Base-by-base conservation (phyloP, 2,888 invertebrate genomes). In the Xanthia icteritia region DNA sequence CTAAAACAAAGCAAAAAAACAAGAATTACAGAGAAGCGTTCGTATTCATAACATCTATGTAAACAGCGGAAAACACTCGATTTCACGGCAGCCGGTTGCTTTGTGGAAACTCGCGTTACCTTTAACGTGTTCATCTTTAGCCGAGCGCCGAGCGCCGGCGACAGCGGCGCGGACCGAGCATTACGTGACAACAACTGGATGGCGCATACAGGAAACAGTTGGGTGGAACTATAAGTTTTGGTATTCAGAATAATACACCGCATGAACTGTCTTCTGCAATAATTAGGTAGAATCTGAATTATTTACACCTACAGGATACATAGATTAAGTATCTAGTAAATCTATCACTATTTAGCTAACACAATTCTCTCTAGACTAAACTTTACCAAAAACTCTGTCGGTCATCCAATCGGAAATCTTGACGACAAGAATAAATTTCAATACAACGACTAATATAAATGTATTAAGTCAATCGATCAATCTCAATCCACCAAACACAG, bases 401-500 rank as follows among this genome's bases (percentile, higher is more conserved):
- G 3, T 42, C 56, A 64, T 58, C 9, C 20, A 39, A 45, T 63
- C 5, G 6, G 17, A 70, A 13, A 65, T 8, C 1, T 72, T 13
- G 31, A 2, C 36, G 5, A 70, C 61, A 56, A 63, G 9, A 48
- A 31, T 36, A 48, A 81, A 81, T 20, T 56, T 64, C 20, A 31
- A 39, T 2, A 23, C 36, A 27, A 48, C 36, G 15, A 48, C 11
- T 75, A 48, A 39, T 42, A n/a, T n/a, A 51, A 51, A 51, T 51
- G 23, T 51, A 54, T 56, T 3, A 48, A 73, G 56, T 31, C 64
- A 42, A 73, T 77, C 39, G 39, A 82, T 75, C 48, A 75, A 64
- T 74, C 75, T 74, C 36, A 63, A 27, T 48, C 15, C 6, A 48
- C 31, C 73, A 64, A 77, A 39, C 75, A 56, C n/a, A 42, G n/a